Base-by-base conservation (phyloP, 2,797 vertebrate genomes). In the Poecilia velifera region DNA sequence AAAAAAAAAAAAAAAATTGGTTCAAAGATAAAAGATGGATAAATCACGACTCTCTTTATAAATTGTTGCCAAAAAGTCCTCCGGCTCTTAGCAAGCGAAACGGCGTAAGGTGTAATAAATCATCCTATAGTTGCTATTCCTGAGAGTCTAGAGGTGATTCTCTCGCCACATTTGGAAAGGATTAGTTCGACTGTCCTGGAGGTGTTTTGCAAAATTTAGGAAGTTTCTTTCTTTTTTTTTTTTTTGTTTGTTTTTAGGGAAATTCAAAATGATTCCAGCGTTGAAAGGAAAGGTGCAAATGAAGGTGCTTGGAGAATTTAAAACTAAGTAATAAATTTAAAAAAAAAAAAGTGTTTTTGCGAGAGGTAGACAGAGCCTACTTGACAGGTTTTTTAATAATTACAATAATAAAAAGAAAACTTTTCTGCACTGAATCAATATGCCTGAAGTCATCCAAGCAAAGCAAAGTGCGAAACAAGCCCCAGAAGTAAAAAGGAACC, bases 91-190 rank as follows among this genome's bases (percentile, higher is more conserved):
- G 59, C 72, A 51, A 78, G 76, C 41, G 82, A 82, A 86, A 80
- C 46, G 71, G 72, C 51, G 72, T 74, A 73, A 74, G 79, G 22
- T 55, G 80, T 57, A 71, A 84, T 89, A 88, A 87, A 89, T 89
- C 46, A 55, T 82, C 79, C 71, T 59, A 79, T n/a, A 79, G 7
- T 39, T 81, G 75, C 83, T 73, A 76, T 78, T 66, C 12, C 1
- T 78, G 72, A 75, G 47, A 84, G 79, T 84, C 72, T 28, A 80
- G 51, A 76, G 74, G 84, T 88, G 78, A 77, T 82, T 68, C 64
- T 68, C 59, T 81, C 1, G 3, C 45, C 79, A 80, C 89, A 86
- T 89, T 92, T 92, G 88, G 86, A 86, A 86, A 82, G 41, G 22
- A 83, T 88, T 84, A 82, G 57, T 82, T 81, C 9, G 80, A 76